These are phyloP conservation scores for Macrocentrus cingulum DNA, from an alignment of 1,140 invertebrate species.

Conservation along the genomic window DNA sequence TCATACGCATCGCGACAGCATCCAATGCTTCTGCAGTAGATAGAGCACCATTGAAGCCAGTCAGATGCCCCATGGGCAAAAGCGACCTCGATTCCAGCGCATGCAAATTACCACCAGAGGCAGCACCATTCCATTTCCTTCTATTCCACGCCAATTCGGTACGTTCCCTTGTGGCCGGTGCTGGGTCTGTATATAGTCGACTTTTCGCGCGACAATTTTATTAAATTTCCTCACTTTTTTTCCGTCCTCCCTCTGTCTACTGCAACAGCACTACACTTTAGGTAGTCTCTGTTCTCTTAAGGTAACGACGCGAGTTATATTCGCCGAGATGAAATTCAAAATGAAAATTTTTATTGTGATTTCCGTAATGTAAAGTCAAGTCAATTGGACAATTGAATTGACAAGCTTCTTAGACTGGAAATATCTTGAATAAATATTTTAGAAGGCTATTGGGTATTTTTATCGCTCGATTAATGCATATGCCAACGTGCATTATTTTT, in stretches of 20 bases:
- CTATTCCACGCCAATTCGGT: constrained; percentile 25
- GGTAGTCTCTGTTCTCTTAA: not conserved
- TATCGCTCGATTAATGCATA: too few relatives aligned
- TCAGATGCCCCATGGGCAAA: constrained; percentile 20
- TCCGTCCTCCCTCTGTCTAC: constrained; percentile 4
- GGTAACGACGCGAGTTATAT: too few relatives aligned
- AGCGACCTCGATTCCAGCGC: constrained; percentile 22
- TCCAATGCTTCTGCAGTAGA: not conserved
- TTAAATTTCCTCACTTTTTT: constrained; percentile 17
- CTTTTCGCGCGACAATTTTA: constrained; percentile 27
- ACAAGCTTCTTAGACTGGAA: too few relatives aligned
- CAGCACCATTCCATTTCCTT: constrained; percentile 21
- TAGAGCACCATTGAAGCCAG: not conserved
- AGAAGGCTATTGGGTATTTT: too few relatives aligned
- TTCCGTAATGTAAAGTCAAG: too few relatives aligned
- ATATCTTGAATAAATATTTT: too few relatives aligned
- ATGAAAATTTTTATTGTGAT: too few relatives aligned
- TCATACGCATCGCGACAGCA: not conserved
- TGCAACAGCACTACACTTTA: not conserved
- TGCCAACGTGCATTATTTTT: too few relatives aligned
- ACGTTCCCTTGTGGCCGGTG: constrained; percentile 19
- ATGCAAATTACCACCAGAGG: constrained; percentile 25
- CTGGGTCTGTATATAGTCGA: constrained; percentile 4
- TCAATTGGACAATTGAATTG: too few relatives aligned
- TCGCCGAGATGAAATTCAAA: constrained; percentile 6